Base-by-base conservation (phyloP, 2,113 vertebrate species). In the Arenaria interpres region DNA sequence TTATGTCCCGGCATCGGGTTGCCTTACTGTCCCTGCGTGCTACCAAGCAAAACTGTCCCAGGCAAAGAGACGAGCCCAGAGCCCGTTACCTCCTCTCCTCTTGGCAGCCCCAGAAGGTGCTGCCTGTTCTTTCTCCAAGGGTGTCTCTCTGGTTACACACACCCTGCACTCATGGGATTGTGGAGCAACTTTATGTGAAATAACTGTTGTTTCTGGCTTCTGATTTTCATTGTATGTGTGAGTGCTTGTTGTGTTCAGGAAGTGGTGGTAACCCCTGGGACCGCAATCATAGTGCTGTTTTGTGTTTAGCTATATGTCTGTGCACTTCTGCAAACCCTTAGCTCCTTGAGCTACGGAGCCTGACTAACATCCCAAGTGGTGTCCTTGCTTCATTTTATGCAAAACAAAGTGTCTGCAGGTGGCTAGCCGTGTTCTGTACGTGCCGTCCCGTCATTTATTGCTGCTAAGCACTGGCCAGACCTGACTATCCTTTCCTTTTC, bases 121-220 rank as follows among this genome's bases (percentile, higher is more conserved):
- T 94, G 69, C 78, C 53, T 53, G 1, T 54, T 85, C 87, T 66
- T 91, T 45, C 81, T 85, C 43, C 30, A 33, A 48, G 60, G 17
- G 3, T 0, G 0, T 45, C 80, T n/a, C 23, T 46, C 94, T 85
- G 78, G 62, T 88, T 78, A 76, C 77, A 32, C 66, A 37, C 48
- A 86, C 79, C 69, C 89, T 17, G 43, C 46, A 24, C 66, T 82
- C 89, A 14, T 20, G 78, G 78, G 67, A 89, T 32, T n/a, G 67
- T 67, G 81, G 82, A 96, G 54, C 67, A 88, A 83, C 75, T 95
- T 57, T 18, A 43, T 85, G 85, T 85, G 66, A 91, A 89, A 48
- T 85, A 78, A 66, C 88, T 91, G 91, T 48, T 95, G 56, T 93
- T 93, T 89, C 93, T 95, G 94, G 89, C 77, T 92, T 85, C 87